Base-by-base conservation (phyloP, 2,888 invertebrate genomes). In the Germaria angustata region DNA sequence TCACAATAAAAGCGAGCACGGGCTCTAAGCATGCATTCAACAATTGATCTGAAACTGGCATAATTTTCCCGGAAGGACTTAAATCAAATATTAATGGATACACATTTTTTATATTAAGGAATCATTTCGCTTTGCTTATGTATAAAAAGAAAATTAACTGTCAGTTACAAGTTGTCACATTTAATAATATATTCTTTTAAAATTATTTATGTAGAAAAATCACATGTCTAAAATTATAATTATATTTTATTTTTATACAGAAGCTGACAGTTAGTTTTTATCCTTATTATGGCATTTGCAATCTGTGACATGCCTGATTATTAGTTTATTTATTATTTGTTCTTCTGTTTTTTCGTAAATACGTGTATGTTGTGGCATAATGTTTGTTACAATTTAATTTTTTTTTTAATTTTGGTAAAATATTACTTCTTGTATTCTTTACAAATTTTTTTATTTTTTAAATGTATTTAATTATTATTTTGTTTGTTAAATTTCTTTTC, bases 401-500 rank as follows among this genome's bases (percentile, higher is more conserved):
- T 55, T 69, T 32, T 39, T 28, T 69, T 8, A 59, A 65, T 55
- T 75, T 71, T 79, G 55, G 59, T 79, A 73, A 80, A 84, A 71
- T 65, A 39, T 34, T 57, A 51, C 3, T 28, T 28, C 28, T 28
- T 5, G 28, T 28, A 28, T 77, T 59, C n/a, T 63, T 68, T 69
- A 39, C 51, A 44, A 61, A 17, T n/a, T 24, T 22, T 63, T 22
- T 51, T 11, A 15, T 28, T 61, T 39, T 7, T 61, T 44, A 39
- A 51, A 53, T 15, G 24, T 36, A 22, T 34, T 65, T 69, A 63
- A 24, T 55, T 20, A 22, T 22, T 32, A 32, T 84, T 83, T 77
- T 66, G 80, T 84, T 72, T 69, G 8, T 72, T 80, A 34, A 72
- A 68, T 75, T 79, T 84, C 59, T 65, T 84, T 82, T 80, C 69